Evolutionary conservation across 2,797 vertebrate species (phyloP).

Genomic region (Epinephelus coioides): DNA sequence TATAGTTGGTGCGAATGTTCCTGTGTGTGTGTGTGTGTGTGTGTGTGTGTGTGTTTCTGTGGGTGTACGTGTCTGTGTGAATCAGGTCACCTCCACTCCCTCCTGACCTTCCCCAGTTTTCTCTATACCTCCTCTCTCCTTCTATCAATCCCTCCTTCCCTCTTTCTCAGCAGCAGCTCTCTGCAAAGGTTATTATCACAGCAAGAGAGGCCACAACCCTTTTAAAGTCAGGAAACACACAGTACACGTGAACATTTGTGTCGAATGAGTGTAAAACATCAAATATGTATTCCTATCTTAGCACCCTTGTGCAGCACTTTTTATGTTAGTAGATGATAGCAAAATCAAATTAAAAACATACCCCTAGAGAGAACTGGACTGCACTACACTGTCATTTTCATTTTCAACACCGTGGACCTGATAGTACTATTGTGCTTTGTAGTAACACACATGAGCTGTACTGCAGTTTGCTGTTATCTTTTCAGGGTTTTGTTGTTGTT

Average conservation of each 20-base stretch:
- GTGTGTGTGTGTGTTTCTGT: conserved; percentile 38
- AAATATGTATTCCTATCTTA: background rate
- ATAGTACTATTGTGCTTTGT: conserved; percentile 21
- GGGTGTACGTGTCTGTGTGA: conserved; percentile 45
- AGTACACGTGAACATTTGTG: background rate
- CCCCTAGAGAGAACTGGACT: background rate
- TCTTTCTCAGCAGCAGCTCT: conserved; percentile 38
- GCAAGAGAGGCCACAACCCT: conserved; percentile 24
- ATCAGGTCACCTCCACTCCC: conserved; percentile 75
- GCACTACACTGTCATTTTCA: conserved; percentile 5
- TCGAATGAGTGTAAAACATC: background rate
- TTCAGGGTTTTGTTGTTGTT: background rate
- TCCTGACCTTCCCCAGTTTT: conserved; percentile 74
- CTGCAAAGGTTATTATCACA: conserved; percentile 54
- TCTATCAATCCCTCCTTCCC: conserved; percentile 29
- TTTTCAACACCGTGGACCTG: conserved; percentile 10
- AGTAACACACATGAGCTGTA: background rate
- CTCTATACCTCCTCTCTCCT: conserved; percentile 50
- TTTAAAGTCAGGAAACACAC: conserved; percentile 32
- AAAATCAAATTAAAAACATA: conserved; percentile 34
- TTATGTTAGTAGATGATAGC: background rate
- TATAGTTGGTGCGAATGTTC: conserved; percentile 42
- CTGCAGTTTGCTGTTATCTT: conserved; percentile 22
- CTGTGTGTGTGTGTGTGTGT: conserved; percentile 23
- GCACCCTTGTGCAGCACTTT: background rate